Conservation (phyloP, 2,888 invertebrate species). For the Acleris laterana region DNA sequence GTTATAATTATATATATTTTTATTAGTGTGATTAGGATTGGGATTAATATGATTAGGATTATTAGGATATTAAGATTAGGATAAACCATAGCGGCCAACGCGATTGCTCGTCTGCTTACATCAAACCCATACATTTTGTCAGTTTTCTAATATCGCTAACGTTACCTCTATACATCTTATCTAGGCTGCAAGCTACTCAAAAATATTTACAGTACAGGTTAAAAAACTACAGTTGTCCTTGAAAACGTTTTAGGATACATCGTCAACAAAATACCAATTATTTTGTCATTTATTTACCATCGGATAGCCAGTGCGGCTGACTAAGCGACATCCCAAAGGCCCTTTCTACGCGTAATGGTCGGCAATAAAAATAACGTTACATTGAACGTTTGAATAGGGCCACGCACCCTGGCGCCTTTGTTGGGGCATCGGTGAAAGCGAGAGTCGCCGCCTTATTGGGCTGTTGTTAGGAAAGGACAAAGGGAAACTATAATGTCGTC, state of each 20-base stretch:
- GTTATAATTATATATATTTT: too few species aligned
- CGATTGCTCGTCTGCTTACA: too few species aligned
- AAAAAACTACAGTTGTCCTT: background rate
- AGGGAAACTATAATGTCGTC: constrained; percentile 36
- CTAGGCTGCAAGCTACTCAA: too few species aligned
- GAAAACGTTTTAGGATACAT: background rate
- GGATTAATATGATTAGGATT: too few species aligned
- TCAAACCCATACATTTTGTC: too few species aligned
- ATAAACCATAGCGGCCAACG: too few species aligned
- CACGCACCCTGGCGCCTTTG: constrained; percentile 54
- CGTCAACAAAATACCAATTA: constrained; percentile 14
- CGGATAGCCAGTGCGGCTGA: constrained; percentile 49
- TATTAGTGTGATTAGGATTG: too few species aligned
- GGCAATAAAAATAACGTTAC: constrained; percentile 66
- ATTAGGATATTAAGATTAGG: too few species aligned
- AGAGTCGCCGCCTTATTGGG: constrained; percentile 60
- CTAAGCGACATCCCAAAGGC: constrained; percentile 46
- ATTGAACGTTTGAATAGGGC: constrained; percentile 52
- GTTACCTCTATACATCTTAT: too few species aligned
- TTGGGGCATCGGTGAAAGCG: constrained; percentile 63
- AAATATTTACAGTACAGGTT: background rate
- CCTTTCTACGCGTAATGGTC: constrained; percentile 57
- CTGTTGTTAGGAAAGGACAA: constrained; percentile 38
- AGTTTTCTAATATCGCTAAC: too few species aligned
- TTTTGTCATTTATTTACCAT: constrained; percentile 27